Conservation (phyloP, 2,888 invertebrate genomes). For the Polydrusus pterygomalis region DNA sequence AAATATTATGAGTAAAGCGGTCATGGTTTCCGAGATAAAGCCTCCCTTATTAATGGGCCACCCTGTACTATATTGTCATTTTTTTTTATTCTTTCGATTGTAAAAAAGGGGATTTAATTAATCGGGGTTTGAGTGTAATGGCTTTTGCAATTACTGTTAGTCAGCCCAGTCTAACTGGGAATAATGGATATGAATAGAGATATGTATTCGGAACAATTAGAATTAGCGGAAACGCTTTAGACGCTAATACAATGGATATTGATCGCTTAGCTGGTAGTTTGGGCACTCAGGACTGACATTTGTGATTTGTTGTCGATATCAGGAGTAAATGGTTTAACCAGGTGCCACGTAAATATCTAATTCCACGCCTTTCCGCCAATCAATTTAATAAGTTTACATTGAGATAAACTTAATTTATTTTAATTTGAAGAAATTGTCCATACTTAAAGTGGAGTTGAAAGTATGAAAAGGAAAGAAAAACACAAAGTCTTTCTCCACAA, state of each 20-base stretch:
- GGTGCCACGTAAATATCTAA: slow-evolving; percentile 38
- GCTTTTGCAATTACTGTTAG: slow-evolving; percentile 60
- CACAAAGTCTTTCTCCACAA: too few relatives aligned
- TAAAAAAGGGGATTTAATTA: slow-evolving; percentile 56
- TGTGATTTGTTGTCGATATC: slow-evolving; percentile 70
- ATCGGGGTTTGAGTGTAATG: slow-evolving; percentile 55
- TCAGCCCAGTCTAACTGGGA: slow-evolving; percentile 59
- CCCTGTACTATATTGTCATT: slow-evolving; percentile 13
- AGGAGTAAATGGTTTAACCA: slow-evolving; percentile 48
- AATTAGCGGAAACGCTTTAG: slow-evolving; percentile 64
- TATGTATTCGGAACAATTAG: slow-evolving; percentile 65
- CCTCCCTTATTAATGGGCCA: too few relatives aligned
- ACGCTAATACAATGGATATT: slow-evolving; percentile 69
- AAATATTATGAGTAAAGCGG: too few relatives aligned
- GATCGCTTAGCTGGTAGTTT: slow-evolving; percentile 62
- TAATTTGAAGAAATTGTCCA: too few relatives aligned
- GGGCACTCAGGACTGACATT: slow-evolving; percentile 66
- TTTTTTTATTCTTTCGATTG: slow-evolving; percentile 35
- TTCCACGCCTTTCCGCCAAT: background rate
- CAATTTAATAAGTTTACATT: background rate
- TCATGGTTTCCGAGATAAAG: too few relatives aligned
- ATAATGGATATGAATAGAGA: slow-evolving; percentile 65
- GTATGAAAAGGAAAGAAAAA: too few relatives aligned
- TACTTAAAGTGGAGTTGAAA: too few relatives aligned
- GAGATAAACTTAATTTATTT: background rate